A percentile compares a stretch with the other conserved stretches of the same genome.
These are phyloP conservation scores for Proterorhinus semilunaris DNA, from an alignment of 2,113 vertebrate species.

Conservation along the genomic window DNA sequence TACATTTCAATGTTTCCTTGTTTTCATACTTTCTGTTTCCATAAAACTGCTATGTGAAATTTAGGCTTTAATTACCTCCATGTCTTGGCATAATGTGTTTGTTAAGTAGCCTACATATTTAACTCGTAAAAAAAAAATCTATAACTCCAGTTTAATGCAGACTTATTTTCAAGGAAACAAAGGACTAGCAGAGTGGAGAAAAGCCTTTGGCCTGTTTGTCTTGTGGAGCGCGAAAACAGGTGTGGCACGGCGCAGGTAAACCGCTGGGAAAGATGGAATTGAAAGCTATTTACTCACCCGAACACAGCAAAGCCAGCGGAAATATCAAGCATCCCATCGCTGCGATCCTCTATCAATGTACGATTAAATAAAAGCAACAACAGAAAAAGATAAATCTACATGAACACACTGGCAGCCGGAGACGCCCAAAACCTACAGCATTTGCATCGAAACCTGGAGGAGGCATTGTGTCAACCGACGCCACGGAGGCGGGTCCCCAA, in stretches of 20 bases:
- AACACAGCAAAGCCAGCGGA: conserved; percentile 14
- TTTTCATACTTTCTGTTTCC: neutral
- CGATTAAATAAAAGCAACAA: neutral
- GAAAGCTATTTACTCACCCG: conserved; percentile 50
- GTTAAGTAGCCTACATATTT: too few relatives aligned
- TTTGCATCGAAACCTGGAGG: conserved; percentile 29
- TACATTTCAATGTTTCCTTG: neutral
- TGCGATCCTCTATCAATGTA: neutral
- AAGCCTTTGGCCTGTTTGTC: neutral
- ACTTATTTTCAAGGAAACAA: neutral
- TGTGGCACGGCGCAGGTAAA: conserved; percentile 36
- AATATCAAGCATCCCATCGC: conserved; percentile 24
- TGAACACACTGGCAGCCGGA: neutral
- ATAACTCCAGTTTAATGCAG: too few relatives aligned
- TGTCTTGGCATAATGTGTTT: too few relatives aligned
- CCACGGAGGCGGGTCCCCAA: neutral
- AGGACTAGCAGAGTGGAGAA: neutral
- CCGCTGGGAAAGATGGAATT: neutral
- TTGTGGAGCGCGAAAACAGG: conserved; percentile 33
- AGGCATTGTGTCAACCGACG: neutral
- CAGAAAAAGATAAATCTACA: neutral
- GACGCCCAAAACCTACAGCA: neutral
- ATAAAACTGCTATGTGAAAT: neutral
- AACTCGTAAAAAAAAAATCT: too few relatives aligned
- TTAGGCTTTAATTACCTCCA: too few relatives aligned